A percentile compares a stretch with the other conserved stretches of the same genome.
Evolutionary conservation across 2,888 invertebrate genomes (phyloP).

Genomic region (Machimus atricapillus): DNA sequence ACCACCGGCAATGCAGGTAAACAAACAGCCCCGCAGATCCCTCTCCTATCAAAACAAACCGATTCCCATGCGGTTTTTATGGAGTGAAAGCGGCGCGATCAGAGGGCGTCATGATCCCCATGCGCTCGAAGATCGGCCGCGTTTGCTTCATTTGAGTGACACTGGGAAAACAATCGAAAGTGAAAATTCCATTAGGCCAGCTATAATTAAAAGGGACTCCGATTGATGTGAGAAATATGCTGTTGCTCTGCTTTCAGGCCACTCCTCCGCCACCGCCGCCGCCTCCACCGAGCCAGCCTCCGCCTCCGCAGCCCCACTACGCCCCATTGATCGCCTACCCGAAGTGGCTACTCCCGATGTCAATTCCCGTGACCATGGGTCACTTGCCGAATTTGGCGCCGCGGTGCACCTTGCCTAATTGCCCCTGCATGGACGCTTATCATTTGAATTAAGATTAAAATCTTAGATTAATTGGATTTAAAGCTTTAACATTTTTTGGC

Average conservation of each 20-base stretch:
- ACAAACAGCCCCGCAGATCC: constrained; percentile 29
- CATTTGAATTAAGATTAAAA: constrained; percentile 52
- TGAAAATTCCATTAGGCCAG: constrained; percentile 43
- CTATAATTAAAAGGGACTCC: not conserved
- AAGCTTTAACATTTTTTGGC: not conserved
- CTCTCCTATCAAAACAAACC: constrained; percentile 22
- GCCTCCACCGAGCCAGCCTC: not conserved
- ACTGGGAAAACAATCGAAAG: constrained; percentile 43
- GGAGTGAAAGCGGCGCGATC: constrained; percentile 32
- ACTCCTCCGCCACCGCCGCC: constrained; percentile 3
- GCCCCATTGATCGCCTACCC: constrained; percentile 58
- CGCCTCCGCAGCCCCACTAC: constrained; percentile 46
- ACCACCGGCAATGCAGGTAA: constrained; percentile 49
- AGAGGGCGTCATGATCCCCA: not conserved
- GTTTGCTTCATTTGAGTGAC: constrained; percentile 43
- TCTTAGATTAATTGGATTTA: not conserved
- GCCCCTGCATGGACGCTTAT: constrained; percentile 57
- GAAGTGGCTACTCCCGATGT: constrained; percentile 60
- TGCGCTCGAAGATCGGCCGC: not conserved
- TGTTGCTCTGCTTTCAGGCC: not conserved
- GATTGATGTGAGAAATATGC: constrained; percentile 16
- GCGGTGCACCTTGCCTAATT: constrained; percentile 63
- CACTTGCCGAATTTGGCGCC: constrained; percentile 63
- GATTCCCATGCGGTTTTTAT: not conserved
- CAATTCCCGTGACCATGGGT: constrained; percentile 61